These are phyloP conservation scores for Lypha dubia DNA, from an alignment of 2,888 invertebrate genomes.

Conservation along the genomic window DNA sequence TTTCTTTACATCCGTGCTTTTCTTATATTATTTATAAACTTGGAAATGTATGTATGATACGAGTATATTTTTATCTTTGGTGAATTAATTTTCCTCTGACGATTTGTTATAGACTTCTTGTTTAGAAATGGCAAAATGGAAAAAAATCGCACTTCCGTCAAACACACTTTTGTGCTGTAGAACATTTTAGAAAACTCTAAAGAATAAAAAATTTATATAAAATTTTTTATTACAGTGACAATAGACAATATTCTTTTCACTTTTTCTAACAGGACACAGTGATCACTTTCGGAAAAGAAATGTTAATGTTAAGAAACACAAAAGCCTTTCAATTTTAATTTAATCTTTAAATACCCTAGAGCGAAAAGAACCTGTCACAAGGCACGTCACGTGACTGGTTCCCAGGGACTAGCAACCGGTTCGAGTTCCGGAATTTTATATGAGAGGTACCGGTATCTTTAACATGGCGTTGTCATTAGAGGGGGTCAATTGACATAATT, in stretches of 20 bases:
- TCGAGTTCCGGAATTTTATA: too few relatives aligned
- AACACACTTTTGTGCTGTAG: background rate
- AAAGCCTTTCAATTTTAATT: background rate
- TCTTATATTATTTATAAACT: constrained; percentile 57
- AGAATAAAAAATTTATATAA: constrained; percentile 14
- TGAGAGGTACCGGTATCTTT: too few relatives aligned
- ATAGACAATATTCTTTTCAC: constrained; percentile 10
- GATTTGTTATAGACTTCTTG: constrained; percentile 27
- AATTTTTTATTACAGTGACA: constrained; percentile 47
- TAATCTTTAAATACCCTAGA: too few relatives aligned
- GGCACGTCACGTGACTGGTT: too few relatives aligned
- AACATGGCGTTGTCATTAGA: too few relatives aligned
- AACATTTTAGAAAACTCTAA: constrained; percentile 23
- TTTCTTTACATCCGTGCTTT: constrained; percentile 33
- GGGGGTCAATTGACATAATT: too few relatives aligned
- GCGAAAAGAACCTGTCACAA: too few relatives aligned
- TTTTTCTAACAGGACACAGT: constrained; percentile 34
- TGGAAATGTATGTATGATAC: background rate
- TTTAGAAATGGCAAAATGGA: constrained; percentile 9
- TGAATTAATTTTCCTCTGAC: constrained; percentile 35
- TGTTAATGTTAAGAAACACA: background rate
- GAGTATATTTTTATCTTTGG: constrained; percentile 14
- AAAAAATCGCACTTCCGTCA: constrained; percentile 37
- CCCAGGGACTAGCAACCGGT: too few relatives aligned
- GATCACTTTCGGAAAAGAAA: background rate